These are phyloP conservation scores for Enteromius unitaeniatus DNA, from an alignment of 2,797 vertebrate species.

Conservation along the genomic window DNA sequence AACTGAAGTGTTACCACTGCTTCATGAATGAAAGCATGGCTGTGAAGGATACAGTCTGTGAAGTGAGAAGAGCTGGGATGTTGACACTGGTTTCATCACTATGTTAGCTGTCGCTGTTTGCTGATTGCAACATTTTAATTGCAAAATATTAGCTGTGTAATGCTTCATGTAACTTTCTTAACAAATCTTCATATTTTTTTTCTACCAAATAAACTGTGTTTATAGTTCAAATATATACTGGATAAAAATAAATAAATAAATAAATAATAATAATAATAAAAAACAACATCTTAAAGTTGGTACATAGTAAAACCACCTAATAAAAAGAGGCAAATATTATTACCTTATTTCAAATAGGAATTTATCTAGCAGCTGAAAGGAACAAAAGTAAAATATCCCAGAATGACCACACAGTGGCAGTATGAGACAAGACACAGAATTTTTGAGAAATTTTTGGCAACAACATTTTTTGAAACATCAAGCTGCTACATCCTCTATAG, in stretches of 20 bases:
- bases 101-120: neutral
- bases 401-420: constrained; percentile 53
- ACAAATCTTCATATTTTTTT: neutral
- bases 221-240: neutral
- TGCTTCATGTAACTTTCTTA: neutral
- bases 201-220: neutral
- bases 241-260: no score
- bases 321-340: neutral
- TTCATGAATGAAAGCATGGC: neutral
- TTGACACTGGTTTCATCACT: neutral
- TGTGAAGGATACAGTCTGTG: neutral
- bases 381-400: neutral
- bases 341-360: neutral
- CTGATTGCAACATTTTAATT: no score
- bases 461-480: no score
- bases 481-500: neutral
- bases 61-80: neutral
- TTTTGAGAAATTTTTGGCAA: no score
- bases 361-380: neutral
- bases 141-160: neutral
- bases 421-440: constrained; percentile 3
- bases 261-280: no score
- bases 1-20: neutral
- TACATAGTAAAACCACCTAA: neutral
- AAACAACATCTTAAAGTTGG: neutral